These are phyloP conservation scores for Oncopodura yosiiana DNA, from an alignment of 1,140 invertebrate species.

Conservation along the genomic window DNA sequence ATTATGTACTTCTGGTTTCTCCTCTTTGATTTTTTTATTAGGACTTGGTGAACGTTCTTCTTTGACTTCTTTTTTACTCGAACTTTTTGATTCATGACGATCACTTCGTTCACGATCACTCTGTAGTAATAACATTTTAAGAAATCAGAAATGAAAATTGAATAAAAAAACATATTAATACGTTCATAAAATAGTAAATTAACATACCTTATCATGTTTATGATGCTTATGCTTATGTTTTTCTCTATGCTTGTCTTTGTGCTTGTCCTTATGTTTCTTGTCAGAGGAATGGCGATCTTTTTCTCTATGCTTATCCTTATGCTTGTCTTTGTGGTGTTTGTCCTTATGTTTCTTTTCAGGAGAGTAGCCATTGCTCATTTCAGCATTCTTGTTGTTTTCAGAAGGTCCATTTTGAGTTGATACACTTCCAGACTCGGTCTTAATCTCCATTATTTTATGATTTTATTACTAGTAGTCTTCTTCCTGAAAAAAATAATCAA, in stretches of 20 bases:
- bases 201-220: constrained; percentile 21
- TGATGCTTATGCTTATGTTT: constrained; percentile 33
- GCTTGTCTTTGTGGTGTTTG: constrained; percentile 38
- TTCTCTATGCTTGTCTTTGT: constrained; percentile 35
- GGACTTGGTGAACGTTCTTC: too few species aligned
- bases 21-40: too few species aligned
- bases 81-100: constrained; percentile 16
- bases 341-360: constrained; percentile 38
- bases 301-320: constrained; percentile 35
- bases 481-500: background rate
- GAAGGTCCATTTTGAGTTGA: constrained; percentile 18
- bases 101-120: constrained; percentile 11
- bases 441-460: background rate
- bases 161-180: too few species aligned
- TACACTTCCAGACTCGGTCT: too few species aligned
- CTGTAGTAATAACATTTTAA: constrained; percentile 9
- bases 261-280: constrained; percentile 38
- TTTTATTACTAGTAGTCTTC: background rate
- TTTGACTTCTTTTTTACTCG: too few species aligned
- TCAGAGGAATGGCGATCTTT: constrained; percentile 35
- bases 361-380: constrained; percentile 34
- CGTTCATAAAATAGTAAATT: background rate
- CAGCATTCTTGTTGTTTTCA: constrained; percentile 23
- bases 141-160: too few species aligned
- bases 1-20: too few species aligned